Evolutionary conservation across 2,888 invertebrate species (phyloP), one percentile per base, ranked within the genome.

Genomic region (Synanthedon formicaeformis): DNA sequence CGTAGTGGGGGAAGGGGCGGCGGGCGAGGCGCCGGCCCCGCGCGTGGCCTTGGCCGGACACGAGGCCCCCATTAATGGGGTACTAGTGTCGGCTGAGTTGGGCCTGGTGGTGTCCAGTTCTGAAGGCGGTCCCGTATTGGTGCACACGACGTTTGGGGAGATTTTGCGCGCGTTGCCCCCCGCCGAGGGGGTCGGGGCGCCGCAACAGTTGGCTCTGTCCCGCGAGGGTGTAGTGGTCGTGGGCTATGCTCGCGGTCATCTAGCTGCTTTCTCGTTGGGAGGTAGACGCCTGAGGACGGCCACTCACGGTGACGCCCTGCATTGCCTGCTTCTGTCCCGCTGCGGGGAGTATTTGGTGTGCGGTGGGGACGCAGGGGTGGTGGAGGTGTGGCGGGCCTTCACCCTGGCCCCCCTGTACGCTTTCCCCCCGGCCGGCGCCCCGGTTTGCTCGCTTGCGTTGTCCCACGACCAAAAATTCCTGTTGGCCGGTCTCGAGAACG

Each of bases 331-430:
- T 69, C 88, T 99, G 75, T 98, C 97, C 61, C 93, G 99, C 55
- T 99, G 99, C 88, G 99, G 99, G 60, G 99, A 99, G 89, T 99
- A 99, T 88, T 90, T 99, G 79, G 96, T 98, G 92, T 95, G 98
- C 64, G 99, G 97, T 59, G 98, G 98, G 13, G 97, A 97, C 76
- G 95, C 94, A 73, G 99, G 99, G 59, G 95, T 98, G 64, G 98
- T 99, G 63, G 97, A 98, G 88, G 97, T 99, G 59, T 98, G 98
- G 97, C 91, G 99, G 75, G 96, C 98, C 54, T 97, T 97, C 88
- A 98, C 98, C 72, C 91, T 99, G 66, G 96, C 97, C 64, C 92
- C 98, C 65, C 92, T 99, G 12, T 99, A 99, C 88, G 97, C 98
- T 62, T 99, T 97, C 89, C 99, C 98, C 69, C 95, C 96, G 56